phyloP scores from a whole-genome alignment of 2,888 invertebrate species.

The Phalera bucephala region DNA sequence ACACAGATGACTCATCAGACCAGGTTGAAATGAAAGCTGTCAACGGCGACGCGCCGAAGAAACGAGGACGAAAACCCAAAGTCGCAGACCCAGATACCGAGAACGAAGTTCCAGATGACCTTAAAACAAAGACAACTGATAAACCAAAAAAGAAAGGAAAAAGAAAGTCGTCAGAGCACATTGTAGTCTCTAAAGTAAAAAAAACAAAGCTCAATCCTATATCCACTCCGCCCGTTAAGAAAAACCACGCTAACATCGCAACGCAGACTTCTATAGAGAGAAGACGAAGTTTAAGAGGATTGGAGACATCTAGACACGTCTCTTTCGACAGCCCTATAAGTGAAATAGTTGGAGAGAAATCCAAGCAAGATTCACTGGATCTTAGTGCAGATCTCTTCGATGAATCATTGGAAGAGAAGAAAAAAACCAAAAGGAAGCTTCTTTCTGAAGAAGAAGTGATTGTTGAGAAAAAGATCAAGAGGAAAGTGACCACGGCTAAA shows the following conservation, averaged over 20 bases:
- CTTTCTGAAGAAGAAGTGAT: conserved; percentile 57
- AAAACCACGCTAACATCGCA: conserved; percentile 62
- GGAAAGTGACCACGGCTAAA: conserved; percentile 53
- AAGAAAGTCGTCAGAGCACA: conserved; percentile 62
- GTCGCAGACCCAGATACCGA: conserved; percentile 43
- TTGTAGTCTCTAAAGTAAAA: conserved; percentile 54
- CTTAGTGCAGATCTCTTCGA: conserved; percentile 74
- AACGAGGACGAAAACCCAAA: conserved; percentile 34
- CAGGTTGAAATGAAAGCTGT: conserved; percentile 25
- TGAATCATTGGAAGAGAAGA: conserved; percentile 62
- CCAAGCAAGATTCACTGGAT: conserved; percentile 40
- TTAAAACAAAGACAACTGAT: too few species aligned
- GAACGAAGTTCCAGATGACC: conserved; percentile 48
- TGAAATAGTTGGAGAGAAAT: conserved; percentile 52
- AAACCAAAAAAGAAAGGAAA: conserved; percentile 34
- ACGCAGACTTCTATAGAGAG: conserved; percentile 69
- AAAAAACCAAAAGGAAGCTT: conserved; percentile 58
- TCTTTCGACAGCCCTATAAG: conserved; percentile 68
- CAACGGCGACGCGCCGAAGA: conserved; percentile 29
- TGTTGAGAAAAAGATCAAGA: conserved; percentile 62
- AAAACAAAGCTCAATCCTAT: conserved; percentile 57
- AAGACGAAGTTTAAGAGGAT: conserved; percentile 37
- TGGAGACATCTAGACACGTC: conserved; percentile 47
- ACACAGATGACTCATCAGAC: conserved; percentile 19
- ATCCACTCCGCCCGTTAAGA: conserved; percentile 67